phyloP scores from a whole-genome alignment of 2,888 invertebrate genomes.

The Zygaena filipendulae region DNA sequence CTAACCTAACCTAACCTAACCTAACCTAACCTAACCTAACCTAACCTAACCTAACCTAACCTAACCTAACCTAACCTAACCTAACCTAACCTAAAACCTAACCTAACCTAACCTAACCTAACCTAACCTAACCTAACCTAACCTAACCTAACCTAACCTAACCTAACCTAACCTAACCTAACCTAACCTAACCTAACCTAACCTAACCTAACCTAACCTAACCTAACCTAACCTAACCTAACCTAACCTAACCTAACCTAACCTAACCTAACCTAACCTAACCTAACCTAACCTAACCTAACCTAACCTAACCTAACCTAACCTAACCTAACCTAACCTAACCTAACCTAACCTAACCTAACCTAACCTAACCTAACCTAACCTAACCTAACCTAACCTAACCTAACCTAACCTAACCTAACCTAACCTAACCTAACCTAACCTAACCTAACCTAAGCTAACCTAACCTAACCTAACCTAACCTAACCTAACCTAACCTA shows the following conservation, averaged over 20 bases:
- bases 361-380: constrained; percentile 1
- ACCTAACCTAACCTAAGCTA: constrained; percentile 10
- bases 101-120: constrained; percentile 1
- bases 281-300: constrained; percentile 1
- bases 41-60: constrained; percentile 10
- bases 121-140: constrained; percentile 8
- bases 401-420: constrained; percentile 7
- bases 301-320: constrained; percentile 1
- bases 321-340: constrained; percentile 1
- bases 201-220: constrained; percentile 14
- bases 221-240: constrained; percentile 5
- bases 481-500: too few species aligned
- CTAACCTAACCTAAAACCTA: constrained; percentile 11
- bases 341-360: constrained; percentile 1
- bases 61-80: constrained; percentile 12
- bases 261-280: constrained; percentile 1
- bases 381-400: not conserved
- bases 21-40: constrained; percentile 12
- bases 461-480: too few species aligned
- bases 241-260: constrained; percentile 1
- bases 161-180: constrained; percentile 12
- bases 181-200: constrained; percentile 15
- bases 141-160: constrained; percentile 10
- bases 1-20: constrained; percentile 14
- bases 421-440: constrained; percentile 9